A percentile compares a stretch with the other conserved stretches of the same genome.
Conservation (phyloP, 2,797 vertebrate species). For the Harpia harpyja region DNA sequence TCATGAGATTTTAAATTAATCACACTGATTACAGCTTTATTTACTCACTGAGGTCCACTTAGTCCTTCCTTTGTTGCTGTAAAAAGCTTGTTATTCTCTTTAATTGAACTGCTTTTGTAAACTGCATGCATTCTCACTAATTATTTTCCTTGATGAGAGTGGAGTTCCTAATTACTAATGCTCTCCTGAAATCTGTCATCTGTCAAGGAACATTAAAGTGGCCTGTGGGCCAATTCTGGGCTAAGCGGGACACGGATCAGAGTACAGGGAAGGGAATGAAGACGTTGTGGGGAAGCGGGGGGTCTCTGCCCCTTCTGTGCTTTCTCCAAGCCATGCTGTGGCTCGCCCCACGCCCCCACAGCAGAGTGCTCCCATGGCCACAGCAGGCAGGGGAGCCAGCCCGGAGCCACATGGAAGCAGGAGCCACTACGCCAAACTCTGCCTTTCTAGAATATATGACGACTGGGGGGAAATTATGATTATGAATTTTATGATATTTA, state of each 20-base stretch:
- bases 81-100: slow-evolving; percentile 76
- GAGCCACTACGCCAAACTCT: neutral
- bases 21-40: slow-evolving; percentile 79
- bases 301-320: neutral
- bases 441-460: accelerated
- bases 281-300: accelerated
- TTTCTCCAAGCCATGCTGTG: neutral
- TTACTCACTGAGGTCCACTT: slow-evolving; percentile 75
- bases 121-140: slow-evolving; percentile 72
- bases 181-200: slow-evolving; percentile 60
- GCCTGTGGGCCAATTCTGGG: neutral
- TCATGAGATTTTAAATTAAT: slow-evolving; percentile 76
- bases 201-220: neutral
- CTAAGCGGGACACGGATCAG: neutral
- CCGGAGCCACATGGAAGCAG: accelerated
- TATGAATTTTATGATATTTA: neutral
- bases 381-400: neutral
- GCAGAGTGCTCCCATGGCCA: neutral
- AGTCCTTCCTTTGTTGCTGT: slow-evolving; percentile 71
- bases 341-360: accelerated
- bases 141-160: slow-evolving; percentile 78
- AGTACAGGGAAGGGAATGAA: neutral
- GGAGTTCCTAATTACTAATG: slow-evolving; percentile 71
- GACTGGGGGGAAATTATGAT: neutral
- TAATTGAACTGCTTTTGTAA: slow-evolving; percentile 76